A percentile compares a stretch with the other conserved stretches of the same genome.
phyloP scores from a whole-genome alignment of 2,888 invertebrate species.

The Platerodrilus igneus region DNA sequence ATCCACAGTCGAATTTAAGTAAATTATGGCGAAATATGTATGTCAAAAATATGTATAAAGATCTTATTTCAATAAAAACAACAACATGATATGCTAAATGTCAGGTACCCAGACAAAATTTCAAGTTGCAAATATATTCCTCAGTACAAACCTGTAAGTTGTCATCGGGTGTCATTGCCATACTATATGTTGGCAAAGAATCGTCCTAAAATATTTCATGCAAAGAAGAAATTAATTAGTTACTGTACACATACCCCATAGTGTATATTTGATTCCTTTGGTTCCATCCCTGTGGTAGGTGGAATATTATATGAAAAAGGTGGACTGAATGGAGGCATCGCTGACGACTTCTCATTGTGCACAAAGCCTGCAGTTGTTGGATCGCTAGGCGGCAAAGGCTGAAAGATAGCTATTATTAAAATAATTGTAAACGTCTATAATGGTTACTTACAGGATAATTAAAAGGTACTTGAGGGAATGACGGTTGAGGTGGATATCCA shows the following conservation, averaged over 20 bases:
- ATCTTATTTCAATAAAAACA: conserved; percentile 9
- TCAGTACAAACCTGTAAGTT: conserved; percentile 64
- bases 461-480: conserved; percentile 61
- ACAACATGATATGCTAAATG: conserved; percentile 1
- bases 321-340: conserved; percentile 44
- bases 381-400: conserved; percentile 15
- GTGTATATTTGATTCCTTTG: conserved; percentile 61
- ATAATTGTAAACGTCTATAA: background rate
- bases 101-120: background rate
- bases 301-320: conserved; percentile 67
- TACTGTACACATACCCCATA: conserved; percentile 46
- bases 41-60: conserved; percentile 15
- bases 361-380: conserved; percentile 16
- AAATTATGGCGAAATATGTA: no score
- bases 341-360: no score
- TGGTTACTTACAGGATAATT: conserved; percentile 57
- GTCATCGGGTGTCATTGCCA: conserved; percentile 64
- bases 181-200: conserved; percentile 64
- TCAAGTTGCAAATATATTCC: no score
- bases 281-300: conserved; percentile 55
- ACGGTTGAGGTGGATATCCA: conserved; percentile 70
- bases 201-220: conserved; percentile 54
- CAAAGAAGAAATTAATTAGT: background rate
- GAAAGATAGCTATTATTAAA: conserved; percentile 3
- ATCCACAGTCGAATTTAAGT: no score